These are phyloP conservation scores for Dryobotodes eremita DNA, from an alignment of 2,888 invertebrate genomes.

Conservation along the genomic window DNA sequence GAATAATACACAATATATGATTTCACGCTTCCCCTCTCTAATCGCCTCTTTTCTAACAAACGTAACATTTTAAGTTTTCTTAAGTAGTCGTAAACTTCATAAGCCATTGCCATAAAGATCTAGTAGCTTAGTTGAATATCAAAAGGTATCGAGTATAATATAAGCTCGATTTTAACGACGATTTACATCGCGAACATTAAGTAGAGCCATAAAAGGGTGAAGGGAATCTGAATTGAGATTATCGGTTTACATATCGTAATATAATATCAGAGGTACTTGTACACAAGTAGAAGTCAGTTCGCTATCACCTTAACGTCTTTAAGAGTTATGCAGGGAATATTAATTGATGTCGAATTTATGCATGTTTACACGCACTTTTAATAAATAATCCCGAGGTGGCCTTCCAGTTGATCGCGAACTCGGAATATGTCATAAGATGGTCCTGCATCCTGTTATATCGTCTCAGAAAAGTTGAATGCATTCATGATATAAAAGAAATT, in stretches of 20 bases:
- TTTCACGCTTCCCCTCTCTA: slow-evolving; percentile 38
- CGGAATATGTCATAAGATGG: neutral
- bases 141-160: slow-evolving; percentile 71
- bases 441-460: neutral
- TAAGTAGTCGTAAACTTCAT: slow-evolving; percentile 59
- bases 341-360: slow-evolving; percentile 83
- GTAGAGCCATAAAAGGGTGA: slow-evolving; percentile 79
- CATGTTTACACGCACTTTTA: slow-evolving; percentile 74
- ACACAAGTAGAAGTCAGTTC: slow-evolving; percentile 76
- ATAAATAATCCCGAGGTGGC: slow-evolving; percentile 70
- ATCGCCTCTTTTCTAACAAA: slow-evolving; percentile 43
- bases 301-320: slow-evolving; percentile 82
- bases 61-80: slow-evolving; percentile 50
- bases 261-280: slow-evolving; percentile 73
- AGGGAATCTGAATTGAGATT: slow-evolving; percentile 81
- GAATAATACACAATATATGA: slow-evolving; percentile 37
- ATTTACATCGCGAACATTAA: slow-evolving; percentile 80
- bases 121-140: slow-evolving; percentile 68
- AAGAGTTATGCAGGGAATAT: slow-evolving; percentile 76
- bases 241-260: slow-evolving; percentile 81
- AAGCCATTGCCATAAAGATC: slow-evolving; percentile 63
- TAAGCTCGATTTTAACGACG: slow-evolving; percentile 79
- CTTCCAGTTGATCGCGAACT: slow-evolving; percentile 49
- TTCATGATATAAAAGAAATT: neutral
- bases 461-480: neutral